Conservation (phyloP, 2,888 invertebrate species). For the Drosophila affinis region DNA sequence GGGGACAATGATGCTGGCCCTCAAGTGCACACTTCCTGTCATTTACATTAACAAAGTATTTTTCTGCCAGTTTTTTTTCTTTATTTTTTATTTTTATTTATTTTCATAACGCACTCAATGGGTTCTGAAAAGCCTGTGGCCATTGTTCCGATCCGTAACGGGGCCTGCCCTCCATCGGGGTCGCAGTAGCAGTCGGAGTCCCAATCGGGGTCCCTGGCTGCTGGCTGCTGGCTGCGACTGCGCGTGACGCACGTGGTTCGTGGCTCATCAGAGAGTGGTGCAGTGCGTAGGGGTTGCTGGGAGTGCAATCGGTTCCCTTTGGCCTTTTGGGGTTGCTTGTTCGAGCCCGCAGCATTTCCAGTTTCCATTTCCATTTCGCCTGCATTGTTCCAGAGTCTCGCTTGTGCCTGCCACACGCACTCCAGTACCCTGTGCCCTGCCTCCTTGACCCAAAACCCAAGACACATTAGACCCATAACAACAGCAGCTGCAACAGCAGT, state of each 20-base stretch:
- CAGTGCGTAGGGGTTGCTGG: constrained; percentile 54
- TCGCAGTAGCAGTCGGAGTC: constrained; percentile 27
- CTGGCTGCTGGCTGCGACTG: constrained; percentile 66
- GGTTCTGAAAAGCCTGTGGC: constrained; percentile 54
- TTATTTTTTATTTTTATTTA: constrained; percentile 57
- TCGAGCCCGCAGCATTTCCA: constrained; percentile 62
- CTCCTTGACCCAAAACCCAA: constrained; percentile 63
- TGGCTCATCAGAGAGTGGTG: constrained; percentile 44
- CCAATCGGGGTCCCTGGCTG: constrained; percentile 44
- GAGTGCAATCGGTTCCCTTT: constrained; percentile 24
- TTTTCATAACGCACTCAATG: constrained; percentile 70
- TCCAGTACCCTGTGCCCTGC: constrained; percentile 10
- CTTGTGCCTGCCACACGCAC: constrained; percentile 76
- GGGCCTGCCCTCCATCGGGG: constrained; percentile 36
- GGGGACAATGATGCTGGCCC: constrained; percentile 39
- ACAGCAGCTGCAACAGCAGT: constrained; percentile 29
- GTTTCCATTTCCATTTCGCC: constrained; percentile 19
- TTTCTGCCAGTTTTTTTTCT: constrained; percentile 65
- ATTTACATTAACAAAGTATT: constrained; percentile 64
- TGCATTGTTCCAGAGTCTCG: constrained; percentile 54
- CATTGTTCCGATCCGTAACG: constrained; percentile 70
- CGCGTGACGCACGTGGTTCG: constrained; percentile 76
- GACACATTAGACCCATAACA: constrained; percentile 10
- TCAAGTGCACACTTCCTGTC: constrained; percentile 76
- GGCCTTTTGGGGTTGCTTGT: constrained; percentile 57